Evolutionary conservation across 2,888 invertebrate species (phyloP), one percentile per base, ranked within the genome.

Genomic region (Campopleginae sp.): DNA sequence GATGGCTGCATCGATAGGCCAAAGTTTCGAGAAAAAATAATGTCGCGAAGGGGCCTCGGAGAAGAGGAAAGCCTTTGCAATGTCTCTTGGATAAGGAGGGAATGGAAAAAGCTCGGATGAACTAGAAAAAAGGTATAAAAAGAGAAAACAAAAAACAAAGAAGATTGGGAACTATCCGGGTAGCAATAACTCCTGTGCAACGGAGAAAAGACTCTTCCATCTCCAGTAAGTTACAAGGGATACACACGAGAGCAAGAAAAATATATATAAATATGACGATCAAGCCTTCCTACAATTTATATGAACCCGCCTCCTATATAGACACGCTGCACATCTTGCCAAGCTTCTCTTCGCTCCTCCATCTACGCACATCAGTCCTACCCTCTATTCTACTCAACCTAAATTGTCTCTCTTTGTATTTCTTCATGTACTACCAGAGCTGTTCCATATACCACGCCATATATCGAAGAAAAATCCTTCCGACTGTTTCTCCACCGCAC

Each of bases 231-330:
- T 79, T 87, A 87, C 86, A 86, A 86, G 87, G 86, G 87, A 87
- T 82, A 77, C 80, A 77, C 80, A 87, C 76, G 84, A 82, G 87
- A 84, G 82, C 85, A 83, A 86, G 88, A 89, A 91, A 80, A 90
- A 90, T 90, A 90, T 89, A 91, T 89, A 91, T 88, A 89, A 89
- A 90, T 90, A 89, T 89, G 88, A 87, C 76, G 75, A 80, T 80
- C 66, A 74, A 51, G 27, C 42, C 17, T 42, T 8, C 6, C 58
- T 42, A 61, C 33, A 33, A 38, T 65, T 44, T 63, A 63, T 46
- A 58, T 48, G 38, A 19, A 72, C 44, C 68, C 78, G 46, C 38
- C 38, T 10, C 5, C 4, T 61, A 72, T 51, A 79, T 48, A 65
- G 27, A 61, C 65, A 75, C 66, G 66, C 71, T 61, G 66, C 33